Conservation (phyloP, 2,888 invertebrate genomes). For the Chymomyza caudatula region DNA sequence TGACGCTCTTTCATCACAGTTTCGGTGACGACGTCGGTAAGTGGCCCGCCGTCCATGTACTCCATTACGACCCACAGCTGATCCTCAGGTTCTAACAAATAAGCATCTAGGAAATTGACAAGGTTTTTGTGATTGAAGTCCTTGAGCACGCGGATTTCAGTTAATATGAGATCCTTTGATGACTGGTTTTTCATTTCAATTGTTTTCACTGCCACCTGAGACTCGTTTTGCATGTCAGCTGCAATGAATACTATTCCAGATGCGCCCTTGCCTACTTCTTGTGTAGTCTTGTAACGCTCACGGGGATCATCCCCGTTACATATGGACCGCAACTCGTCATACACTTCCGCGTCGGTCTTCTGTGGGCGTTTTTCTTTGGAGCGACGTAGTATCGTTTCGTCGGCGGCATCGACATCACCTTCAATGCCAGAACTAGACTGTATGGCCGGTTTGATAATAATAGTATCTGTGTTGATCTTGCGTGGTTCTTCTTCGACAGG, state of each 20-base stretch:
- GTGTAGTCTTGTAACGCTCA: slow-evolving; percentile 87
- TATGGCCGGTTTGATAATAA: slow-evolving; percentile 74
- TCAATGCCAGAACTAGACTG: slow-evolving; percentile 64
- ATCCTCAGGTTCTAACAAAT: slow-evolving; percentile 91
- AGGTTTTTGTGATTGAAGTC: slow-evolving; percentile 95
- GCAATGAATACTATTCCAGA: slow-evolving; percentile 96
- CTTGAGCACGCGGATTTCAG: slow-evolving; percentile 94
- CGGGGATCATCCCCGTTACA: slow-evolving; percentile 91
- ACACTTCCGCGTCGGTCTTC: slow-evolving; percentile 80
- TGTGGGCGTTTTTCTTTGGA: slow-evolving; percentile 76
- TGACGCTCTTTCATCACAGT: slow-evolving; percentile 98
- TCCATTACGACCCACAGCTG: slow-evolving; percentile 99
- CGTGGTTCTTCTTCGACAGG: slow-evolving; percentile 50
- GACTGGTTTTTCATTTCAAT: slow-evolving; percentile 97
- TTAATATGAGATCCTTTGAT: slow-evolving; percentile 96
- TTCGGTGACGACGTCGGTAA: slow-evolving; percentile 98
- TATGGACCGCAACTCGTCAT: slow-evolving; percentile 86
- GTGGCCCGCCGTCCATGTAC: slow-evolving; percentile 93
- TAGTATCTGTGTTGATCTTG: slow-evolving; percentile 74
- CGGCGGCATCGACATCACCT: slow-evolving; percentile 76
- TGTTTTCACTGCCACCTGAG: slow-evolving; percentile 95
- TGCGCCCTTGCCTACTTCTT: slow-evolving; percentile 94
- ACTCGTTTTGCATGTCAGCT: slow-evolving; percentile 84
- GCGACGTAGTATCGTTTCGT: slow-evolving; percentile 76
- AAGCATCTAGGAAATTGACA: slow-evolving; percentile 96